phyloP scores from a whole-genome alignment of 2,113 vertebrate genomes.

The Pluvialis apricaria region DNA sequence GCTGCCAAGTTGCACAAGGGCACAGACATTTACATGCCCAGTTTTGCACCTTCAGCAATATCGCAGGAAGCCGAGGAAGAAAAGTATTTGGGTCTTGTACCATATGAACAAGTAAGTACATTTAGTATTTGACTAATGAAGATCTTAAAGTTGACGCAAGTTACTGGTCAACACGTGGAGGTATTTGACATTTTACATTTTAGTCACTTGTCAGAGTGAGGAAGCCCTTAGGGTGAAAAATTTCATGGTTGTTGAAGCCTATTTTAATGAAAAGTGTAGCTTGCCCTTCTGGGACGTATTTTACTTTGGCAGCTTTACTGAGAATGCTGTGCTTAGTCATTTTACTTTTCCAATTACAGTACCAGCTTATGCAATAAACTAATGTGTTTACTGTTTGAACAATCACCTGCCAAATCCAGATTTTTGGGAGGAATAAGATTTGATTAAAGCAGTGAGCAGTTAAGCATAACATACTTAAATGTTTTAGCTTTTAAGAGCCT shows the following conservation, averaged over 20 bases:
- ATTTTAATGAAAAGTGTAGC: neutral
- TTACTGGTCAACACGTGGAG: neutral
- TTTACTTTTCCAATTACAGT: slow-evolving; percentile 18
- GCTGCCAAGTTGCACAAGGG: neutral
- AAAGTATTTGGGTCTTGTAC: neutral
- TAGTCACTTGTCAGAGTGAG: neutral
- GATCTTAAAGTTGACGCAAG: neutral
- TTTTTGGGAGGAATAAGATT: neutral
- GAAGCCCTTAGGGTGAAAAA: neutral
- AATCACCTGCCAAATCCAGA: slow-evolving; percentile 15
- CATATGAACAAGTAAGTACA: neutral
- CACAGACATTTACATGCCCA: neutral
- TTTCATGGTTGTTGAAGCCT: neutral
- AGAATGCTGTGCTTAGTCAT: slow-evolving; percentile 39
- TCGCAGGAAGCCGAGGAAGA: neutral
- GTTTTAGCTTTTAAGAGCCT: neutral
- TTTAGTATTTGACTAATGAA: neutral
- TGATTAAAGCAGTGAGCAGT: slow-evolving; percentile 15
- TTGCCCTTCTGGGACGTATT: neutral
- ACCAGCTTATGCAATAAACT: slow-evolving; percentile 2
- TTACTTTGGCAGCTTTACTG: neutral
- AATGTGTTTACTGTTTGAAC: neutral
- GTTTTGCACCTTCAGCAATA: neutral
- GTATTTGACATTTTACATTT: neutral
- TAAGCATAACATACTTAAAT: neutral